These are phyloP conservation scores for Nasonia oneida DNA, from an alignment of 2,888 invertebrate species.

Conservation along the genomic window DNA sequence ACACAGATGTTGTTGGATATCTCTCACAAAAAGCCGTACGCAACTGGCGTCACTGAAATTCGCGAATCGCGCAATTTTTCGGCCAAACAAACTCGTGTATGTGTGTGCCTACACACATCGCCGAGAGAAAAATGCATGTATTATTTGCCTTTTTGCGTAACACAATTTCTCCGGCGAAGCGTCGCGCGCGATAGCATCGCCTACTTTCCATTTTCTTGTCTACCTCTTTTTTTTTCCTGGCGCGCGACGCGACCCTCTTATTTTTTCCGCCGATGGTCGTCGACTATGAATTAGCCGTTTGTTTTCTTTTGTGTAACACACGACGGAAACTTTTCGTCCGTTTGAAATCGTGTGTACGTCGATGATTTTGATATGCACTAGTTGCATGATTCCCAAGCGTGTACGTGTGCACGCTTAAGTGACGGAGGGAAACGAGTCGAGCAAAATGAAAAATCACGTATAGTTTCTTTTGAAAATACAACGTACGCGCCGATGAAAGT, in stretches of 20 bases:
- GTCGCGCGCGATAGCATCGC: not conserved
- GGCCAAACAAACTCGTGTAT: not conserved
- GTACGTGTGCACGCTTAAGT: not conserved
- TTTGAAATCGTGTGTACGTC: not conserved
- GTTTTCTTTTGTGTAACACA: not conserved
- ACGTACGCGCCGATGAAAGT: slow-evolving; percentile 2
- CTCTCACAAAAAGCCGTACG: not conserved
- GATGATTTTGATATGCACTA: too few relatives aligned
- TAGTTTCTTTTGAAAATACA: not conserved
- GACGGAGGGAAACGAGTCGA: not conserved
- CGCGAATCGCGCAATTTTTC: not conserved
- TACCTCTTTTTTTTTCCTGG: not conserved
- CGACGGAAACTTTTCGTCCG: not conserved
- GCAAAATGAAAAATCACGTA: not conserved
- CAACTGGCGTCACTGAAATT: not conserved
- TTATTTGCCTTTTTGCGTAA: slow-evolving; percentile 7
- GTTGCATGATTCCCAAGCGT: too few relatives aligned
- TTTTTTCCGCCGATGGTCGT: not conserved
- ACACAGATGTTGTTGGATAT: not conserved
- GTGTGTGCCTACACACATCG: not conserved
- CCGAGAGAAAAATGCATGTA: slow-evolving; percentile 4
- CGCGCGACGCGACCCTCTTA: not conserved
- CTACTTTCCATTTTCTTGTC: slow-evolving; percentile 32
- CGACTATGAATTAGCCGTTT: not conserved
- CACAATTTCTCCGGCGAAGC: slow-evolving; percentile 37